A percentile compares a stretch with the other conserved stretches of the same genome.
phyloP scores from a whole-genome alignment of 2,113 vertebrate genomes.

The Accipiter virgatus region DNA sequence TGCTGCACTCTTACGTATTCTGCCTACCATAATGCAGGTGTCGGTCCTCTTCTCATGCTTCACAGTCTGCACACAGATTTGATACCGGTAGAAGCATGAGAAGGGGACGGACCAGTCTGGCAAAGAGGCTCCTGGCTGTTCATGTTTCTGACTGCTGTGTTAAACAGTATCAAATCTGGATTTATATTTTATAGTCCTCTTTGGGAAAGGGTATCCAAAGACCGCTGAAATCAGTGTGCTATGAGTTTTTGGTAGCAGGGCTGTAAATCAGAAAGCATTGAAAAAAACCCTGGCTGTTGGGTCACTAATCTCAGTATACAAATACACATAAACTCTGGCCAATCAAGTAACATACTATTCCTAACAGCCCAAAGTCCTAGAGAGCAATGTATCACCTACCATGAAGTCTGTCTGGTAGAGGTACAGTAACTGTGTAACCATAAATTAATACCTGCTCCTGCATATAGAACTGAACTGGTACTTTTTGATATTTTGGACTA shows the following conservation, averaged over 20 bases:
- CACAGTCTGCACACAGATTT: neutral
- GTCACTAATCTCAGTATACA: neutral
- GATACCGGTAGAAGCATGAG: neutral
- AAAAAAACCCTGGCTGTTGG: fast-evolving
- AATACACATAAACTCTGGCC: neutral
- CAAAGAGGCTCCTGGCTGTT: neutral
- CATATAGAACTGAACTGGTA: neutral
- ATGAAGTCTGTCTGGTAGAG: neutral
- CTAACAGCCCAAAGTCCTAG: neutral
- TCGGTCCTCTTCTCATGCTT: fast-evolving
- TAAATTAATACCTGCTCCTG: neutral
- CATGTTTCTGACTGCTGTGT: neutral
- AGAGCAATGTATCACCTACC: neutral
- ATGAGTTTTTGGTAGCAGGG: neutral
- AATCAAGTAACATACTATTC: neutral
- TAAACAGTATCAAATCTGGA: neutral
- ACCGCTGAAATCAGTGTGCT: neutral
- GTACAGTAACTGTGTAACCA: neutral
- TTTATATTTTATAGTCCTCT: neutral
- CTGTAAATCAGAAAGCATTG: neutral
- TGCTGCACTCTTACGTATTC: fast-evolving
- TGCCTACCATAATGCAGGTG: neutral
- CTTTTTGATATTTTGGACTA: neutral
- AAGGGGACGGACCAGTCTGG: neutral
- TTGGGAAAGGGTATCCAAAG: neutral